Conservation (phyloP, 2,797 vertebrate species). For the Etheostoma perlongum region DNA sequence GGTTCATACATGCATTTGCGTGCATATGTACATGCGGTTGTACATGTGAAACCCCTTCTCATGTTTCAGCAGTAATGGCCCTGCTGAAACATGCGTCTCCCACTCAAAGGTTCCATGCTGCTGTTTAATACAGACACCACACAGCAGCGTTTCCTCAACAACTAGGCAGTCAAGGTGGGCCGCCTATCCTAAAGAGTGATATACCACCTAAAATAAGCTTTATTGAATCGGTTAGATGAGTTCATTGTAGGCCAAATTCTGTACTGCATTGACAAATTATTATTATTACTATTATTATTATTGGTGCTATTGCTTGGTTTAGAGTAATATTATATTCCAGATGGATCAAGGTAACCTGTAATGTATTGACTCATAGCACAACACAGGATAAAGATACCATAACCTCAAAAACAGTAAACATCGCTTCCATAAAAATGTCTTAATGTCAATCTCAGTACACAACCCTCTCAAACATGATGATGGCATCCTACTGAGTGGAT, state of each 20-base stretch:
- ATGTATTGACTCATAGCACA: not conserved
- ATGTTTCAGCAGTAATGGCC: slow-evolving; percentile 61
- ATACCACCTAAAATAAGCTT: not conserved
- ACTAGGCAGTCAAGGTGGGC: not conserved
- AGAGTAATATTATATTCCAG: not conserved
- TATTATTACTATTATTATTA: not conserved
- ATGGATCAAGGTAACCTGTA: not conserved
- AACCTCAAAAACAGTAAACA: not conserved
- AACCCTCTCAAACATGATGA: not conserved
- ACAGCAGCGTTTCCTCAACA: slow-evolving; percentile 17
- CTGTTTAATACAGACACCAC: slow-evolving; percentile 29
- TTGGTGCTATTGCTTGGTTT: not conserved
- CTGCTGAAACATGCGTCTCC: slow-evolving; percentile 58
- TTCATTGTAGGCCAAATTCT: not conserved
- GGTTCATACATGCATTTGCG: slow-evolving; percentile 26
- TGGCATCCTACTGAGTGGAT: not conserved
- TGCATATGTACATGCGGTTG: not conserved
- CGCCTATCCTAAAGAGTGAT: not conserved
- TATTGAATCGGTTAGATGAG: not conserved
- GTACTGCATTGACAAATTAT: not conserved
- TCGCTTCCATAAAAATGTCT: not conserved
- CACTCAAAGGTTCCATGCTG: slow-evolving; percentile 45
- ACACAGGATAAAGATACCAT: not conserved
- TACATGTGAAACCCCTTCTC: slow-evolving; percentile 55
- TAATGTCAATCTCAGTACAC: not conserved